Conservation (phyloP, 2,888 invertebrate species). For the Eupithecia exiguata region DNA sequence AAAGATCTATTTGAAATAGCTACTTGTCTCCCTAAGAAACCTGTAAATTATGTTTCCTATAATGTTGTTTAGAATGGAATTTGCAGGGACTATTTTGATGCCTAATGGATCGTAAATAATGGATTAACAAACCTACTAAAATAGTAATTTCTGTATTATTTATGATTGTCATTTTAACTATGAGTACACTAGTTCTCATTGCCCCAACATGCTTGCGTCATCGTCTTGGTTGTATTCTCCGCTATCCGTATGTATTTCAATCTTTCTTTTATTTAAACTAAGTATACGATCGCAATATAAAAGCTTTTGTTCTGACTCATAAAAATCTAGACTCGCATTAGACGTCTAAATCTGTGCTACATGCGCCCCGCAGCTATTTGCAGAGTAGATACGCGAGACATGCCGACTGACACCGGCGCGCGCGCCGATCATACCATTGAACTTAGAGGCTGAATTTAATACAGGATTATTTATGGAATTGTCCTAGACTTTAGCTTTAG, state of each 20-base stretch:
- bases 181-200: neutral
- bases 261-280: slow-evolving; percentile 7
- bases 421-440: slow-evolving; percentile 31
- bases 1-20: neutral
- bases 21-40: neutral
- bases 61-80: neutral
- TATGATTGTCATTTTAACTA: neutral
- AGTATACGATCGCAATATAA: slow-evolving; percentile 7
- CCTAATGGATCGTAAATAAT: neutral
- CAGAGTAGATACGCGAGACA: slow-evolving; percentile 38
- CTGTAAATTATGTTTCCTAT: neutral
- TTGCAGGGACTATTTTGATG: neutral
- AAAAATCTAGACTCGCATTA: slow-evolving; percentile 25
- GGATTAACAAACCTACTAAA: neutral
- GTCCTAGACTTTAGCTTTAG: neutral
- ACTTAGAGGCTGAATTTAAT: slow-evolving; percentile 3
- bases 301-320: slow-evolving; percentile 23
- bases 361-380: slow-evolving; percentile 31
- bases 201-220: neutral
- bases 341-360: slow-evolving; percentile 28
- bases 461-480: neutral
- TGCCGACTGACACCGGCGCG: slow-evolving; percentile 23
- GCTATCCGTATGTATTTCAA: neutral
- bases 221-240: neutral
- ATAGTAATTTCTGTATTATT: neutral